These are phyloP conservation scores for Aradophagus sp. DNA, from an alignment of 1,140 invertebrate species.

Conservation along the genomic window DNA sequence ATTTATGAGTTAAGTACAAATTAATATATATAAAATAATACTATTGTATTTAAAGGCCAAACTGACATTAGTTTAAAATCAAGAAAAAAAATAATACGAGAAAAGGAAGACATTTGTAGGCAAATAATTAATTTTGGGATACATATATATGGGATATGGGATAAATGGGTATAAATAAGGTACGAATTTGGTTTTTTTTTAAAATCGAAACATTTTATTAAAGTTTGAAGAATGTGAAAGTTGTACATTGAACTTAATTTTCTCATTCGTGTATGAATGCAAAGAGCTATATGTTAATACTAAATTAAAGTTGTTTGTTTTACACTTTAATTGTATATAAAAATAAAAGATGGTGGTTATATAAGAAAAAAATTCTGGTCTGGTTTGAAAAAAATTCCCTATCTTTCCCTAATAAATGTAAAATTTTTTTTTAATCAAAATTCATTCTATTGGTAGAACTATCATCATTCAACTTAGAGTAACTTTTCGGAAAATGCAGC, in stretches of 20 bases:
- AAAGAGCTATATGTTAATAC: conserved; percentile 14
- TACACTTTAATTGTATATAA: conserved; percentile 32
- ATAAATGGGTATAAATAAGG: too few relatives aligned
- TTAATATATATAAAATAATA: conserved; percentile 11
- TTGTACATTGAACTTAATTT: conserved; percentile 36
- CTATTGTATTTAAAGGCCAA: too few relatives aligned
- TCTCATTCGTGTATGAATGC: conserved; percentile 27
- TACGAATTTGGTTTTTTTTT: conserved; percentile 30
- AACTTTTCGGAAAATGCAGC: too few relatives aligned
- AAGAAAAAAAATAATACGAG: conserved; percentile 6
- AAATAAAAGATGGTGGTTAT: conserved; percentile 30
- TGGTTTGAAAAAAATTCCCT: background rate
- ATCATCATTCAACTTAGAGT: too few relatives aligned
- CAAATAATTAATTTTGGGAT: conserved; percentile 4
- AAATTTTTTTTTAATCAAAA: too few relatives aligned
- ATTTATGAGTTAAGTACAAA: conserved; percentile 34
- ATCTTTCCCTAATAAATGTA: too few relatives aligned
- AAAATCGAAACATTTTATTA: conserved; percentile 38
- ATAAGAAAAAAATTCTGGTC: conserved; percentile 2
- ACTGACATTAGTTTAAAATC: too few relatives aligned
- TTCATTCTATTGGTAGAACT: too few relatives aligned
- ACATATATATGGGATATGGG: conserved; percentile 15
- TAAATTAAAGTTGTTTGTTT: conserved; percentile 9
- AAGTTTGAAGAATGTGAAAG: conserved; percentile 17
- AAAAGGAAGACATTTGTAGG: too few relatives aligned